Evolutionary conservation across 2,113 vertebrate genomes (phyloP).

Genomic region (Dascyllus trimaculatus): DNA sequence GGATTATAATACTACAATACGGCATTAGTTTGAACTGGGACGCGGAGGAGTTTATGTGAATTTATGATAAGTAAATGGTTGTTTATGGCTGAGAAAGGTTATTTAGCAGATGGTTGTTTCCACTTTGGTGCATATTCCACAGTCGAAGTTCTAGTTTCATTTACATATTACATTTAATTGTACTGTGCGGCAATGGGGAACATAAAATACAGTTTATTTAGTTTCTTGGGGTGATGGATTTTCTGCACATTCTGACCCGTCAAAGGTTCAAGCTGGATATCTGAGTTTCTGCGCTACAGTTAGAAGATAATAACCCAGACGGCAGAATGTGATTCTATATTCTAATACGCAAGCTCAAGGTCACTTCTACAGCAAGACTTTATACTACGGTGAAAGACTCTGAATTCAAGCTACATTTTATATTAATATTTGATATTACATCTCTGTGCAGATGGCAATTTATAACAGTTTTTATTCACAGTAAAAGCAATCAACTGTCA

Average conservation of each 20-base stretch:
- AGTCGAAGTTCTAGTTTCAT: slow-evolving; percentile 24
- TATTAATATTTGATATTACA: slow-evolving; percentile 52
- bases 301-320: slow-evolving; percentile 29
- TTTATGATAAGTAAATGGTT: slow-evolving; percentile 65
- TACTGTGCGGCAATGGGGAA: slow-evolving; percentile 3
- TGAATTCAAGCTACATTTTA: slow-evolving; percentile 37
- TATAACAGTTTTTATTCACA: slow-evolving; percentile 42
- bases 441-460: slow-evolving; percentile 44
- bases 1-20: slow-evolving; percentile 66
- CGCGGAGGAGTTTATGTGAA: slow-evolving; percentile 52
- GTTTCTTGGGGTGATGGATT: slow-evolving; percentile 30
- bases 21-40: slow-evolving; percentile 62
- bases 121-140: slow-evolving; percentile 11
- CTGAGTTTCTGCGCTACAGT: slow-evolving; percentile 15
- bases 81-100: slow-evolving; percentile 59
- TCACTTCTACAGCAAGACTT: slow-evolving; percentile 31
- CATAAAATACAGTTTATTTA: slow-evolving; percentile 11
- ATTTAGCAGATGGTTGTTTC: slow-evolving; percentile 67
- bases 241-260: slow-evolving; percentile 42
- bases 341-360: slow-evolving; percentile 57
- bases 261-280: slow-evolving; percentile 31
- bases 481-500: slow-evolving; percentile 45
- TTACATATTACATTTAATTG: slow-evolving; percentile 59
- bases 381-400: not conserved
- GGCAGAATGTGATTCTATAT: slow-evolving; percentile 33